Percentiles rank a stretch among this genome's conserved stretches.
phyloP scores from a whole-genome alignment of 2,797 vertebrate genomes.

The Atherinosoma microstoma region DNA sequence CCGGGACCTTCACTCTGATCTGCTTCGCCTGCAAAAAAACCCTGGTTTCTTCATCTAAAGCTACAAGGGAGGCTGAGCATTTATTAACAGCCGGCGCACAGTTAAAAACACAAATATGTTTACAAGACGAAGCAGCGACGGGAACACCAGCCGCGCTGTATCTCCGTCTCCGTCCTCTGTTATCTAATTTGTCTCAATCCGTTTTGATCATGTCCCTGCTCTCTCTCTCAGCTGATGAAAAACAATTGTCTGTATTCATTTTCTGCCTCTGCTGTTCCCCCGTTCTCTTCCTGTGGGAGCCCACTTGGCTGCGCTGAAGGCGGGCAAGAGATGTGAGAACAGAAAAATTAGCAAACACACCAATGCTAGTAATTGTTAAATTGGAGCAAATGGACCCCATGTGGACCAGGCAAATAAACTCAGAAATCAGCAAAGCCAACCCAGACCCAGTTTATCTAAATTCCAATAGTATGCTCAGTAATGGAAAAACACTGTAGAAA shows the following conservation, averaged over 20 bases:
- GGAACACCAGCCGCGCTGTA: conserved; percentile 29
- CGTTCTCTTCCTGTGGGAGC: conserved; percentile 61
- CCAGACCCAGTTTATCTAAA: conserved; percentile 73
- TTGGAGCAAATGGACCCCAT: conserved; percentile 71
- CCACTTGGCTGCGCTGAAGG: conserved; percentile 50
- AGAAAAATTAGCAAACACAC: conserved; percentile 66
- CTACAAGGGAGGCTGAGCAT: not conserved
- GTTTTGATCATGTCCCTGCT: conserved; percentile 56
- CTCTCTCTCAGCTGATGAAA: conserved; percentile 66
- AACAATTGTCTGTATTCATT: conserved; percentile 69
- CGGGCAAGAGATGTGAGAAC: conserved; percentile 58
- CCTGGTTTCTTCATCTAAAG: conserved; percentile 2
- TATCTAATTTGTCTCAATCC: conserved; percentile 62
- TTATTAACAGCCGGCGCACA: conserved; percentile 29
- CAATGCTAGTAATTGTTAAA: conserved; percentile 73
- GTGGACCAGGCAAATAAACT: conserved; percentile 67
- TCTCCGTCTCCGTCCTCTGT: conserved; percentile 38
- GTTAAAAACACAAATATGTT: conserved; percentile 43
- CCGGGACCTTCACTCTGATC: conserved; percentile 6
- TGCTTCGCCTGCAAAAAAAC: conserved; percentile 10
- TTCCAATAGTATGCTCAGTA: conserved; percentile 77
- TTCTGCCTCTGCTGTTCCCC: conserved; percentile 46
- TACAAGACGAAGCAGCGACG: conserved; percentile 11
- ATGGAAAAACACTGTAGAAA: conserved; percentile 79
- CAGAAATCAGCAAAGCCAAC: conserved; percentile 66